Evolutionary conservation across 2,888 invertebrate species (phyloP).

Genomic region (Gryllus longicercus): DNA sequence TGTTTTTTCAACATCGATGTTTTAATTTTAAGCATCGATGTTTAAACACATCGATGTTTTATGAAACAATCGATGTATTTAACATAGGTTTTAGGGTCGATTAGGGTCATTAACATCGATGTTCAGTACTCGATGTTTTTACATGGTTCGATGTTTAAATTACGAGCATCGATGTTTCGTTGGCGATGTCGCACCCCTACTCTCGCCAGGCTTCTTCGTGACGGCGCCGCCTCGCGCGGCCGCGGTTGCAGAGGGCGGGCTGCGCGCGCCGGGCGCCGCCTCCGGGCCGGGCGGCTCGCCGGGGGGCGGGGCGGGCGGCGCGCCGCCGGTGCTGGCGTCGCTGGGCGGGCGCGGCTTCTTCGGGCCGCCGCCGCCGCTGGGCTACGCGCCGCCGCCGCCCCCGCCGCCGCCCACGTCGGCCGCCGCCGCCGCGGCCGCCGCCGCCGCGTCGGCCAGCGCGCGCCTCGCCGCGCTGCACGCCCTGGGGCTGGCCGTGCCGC

Average conservation of each 20-base stretch:
- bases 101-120: too few species aligned
- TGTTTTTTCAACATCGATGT: too few species aligned
- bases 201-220: too few species aligned
- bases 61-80: too few species aligned
- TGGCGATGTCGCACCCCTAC: too few species aligned
- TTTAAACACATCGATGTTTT: too few species aligned
- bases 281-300: background rate
- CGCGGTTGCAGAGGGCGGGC: background rate
- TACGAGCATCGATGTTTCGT: too few species aligned
- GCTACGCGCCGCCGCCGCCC: background rate
- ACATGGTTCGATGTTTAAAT: too few species aligned
- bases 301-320: background rate
- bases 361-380: background rate
- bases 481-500: slow-evolving; percentile 45
- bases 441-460: slow-evolving; percentile 18
- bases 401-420: background rate
- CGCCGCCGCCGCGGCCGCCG: background rate
- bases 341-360: background rate
- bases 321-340: slow-evolving; percentile 20
- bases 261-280: background rate
- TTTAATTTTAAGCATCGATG: too few species aligned
- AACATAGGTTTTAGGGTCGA: too few species aligned
- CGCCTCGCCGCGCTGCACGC: slow-evolving; percentile 51
- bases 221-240: too few species aligned
- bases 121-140: too few species aligned